Percentiles rank a stretch among this genome's conserved stretches.
Conservation (phyloP, 2,888 invertebrate species). For the Andrena trimmerana region DNA sequence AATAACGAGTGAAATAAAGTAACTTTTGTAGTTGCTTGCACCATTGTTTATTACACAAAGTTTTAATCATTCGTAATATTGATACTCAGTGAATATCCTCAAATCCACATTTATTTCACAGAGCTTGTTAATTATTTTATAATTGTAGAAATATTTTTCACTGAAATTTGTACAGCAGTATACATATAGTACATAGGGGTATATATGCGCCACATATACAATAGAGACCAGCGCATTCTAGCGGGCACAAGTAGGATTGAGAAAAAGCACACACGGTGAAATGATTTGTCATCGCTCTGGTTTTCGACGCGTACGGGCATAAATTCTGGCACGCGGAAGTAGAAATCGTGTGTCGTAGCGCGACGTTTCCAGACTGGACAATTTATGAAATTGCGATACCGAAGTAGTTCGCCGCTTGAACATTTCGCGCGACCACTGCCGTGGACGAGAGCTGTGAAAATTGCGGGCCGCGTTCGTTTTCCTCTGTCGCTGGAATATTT, state of each 20-base stretch:
- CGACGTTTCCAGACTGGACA: slow-evolving; percentile 36
- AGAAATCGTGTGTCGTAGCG: slow-evolving; percentile 39
- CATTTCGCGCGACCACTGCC: slow-evolving; percentile 15
- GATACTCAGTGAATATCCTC: no score
- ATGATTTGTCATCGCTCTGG: slow-evolving; percentile 53
- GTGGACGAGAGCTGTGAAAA: slow-evolving; percentile 21
- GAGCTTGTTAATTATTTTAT: no score
- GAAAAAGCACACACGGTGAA: slow-evolving; percentile 20
- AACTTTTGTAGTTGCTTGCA: no score
- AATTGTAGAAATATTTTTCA: no score
- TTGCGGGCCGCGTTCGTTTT: slow-evolving; percentile 2
- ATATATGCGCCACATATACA: neutral
- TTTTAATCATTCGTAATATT: no score
- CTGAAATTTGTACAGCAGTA: no score
- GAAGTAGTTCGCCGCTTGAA: slow-evolving; percentile 38
- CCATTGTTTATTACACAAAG: no score
- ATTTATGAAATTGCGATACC: slow-evolving; percentile 58
- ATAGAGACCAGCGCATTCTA: neutral
- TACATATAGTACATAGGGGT: no score
- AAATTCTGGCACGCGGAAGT: slow-evolving; percentile 36
- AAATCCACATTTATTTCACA: no score
- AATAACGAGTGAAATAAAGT: no score
- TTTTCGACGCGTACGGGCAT: slow-evolving; percentile 30
- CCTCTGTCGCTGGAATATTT: slow-evolving; percentile 19
- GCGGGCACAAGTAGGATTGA: slow-evolving; percentile 10